Conservation (phyloP, 2,797 vertebrate species). For the Silurus lanzhouensis region DNA sequence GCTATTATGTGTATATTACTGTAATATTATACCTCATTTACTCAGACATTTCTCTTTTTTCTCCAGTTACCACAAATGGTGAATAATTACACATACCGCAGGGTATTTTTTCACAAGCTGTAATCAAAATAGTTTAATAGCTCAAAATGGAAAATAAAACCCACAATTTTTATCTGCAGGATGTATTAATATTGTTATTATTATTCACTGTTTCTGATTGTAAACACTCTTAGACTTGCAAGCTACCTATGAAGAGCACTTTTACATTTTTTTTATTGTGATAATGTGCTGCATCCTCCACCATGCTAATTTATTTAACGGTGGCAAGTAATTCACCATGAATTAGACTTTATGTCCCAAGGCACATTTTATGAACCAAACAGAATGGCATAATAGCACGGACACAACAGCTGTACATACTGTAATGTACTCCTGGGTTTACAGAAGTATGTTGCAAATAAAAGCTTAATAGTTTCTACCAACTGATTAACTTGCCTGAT, state of each 20-base stretch:
- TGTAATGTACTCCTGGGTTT: not conserved
- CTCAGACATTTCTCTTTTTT: not conserved
- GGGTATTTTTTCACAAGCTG: not conserved
- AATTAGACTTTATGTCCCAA: not conserved
- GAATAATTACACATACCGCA: not conserved
- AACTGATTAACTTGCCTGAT: not conserved
- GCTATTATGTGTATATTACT: conserved; percentile 88
- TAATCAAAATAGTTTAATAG: not conserved
- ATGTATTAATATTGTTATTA: not conserved
- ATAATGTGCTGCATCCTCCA: not conserved
- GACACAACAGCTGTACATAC: not conserved
- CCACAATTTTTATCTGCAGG: not conserved
- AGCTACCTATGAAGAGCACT: not conserved
- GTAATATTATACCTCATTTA: conserved; percentile 53
- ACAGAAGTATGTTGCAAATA: not conserved
- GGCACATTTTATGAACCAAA: not conserved
- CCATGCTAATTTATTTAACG: not conserved
- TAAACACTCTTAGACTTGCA: not conserved
- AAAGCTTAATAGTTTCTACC: not conserved
- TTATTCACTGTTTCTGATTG: not conserved
- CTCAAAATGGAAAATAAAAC: not conserved
- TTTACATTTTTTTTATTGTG: not conserved
- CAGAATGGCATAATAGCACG: not conserved
- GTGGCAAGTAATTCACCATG: not conserved
- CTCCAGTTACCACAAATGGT: not conserved